Evolutionary conservation across 2,888 invertebrate genomes (phyloP).

Genomic region (Mythimna pallens): DNA sequence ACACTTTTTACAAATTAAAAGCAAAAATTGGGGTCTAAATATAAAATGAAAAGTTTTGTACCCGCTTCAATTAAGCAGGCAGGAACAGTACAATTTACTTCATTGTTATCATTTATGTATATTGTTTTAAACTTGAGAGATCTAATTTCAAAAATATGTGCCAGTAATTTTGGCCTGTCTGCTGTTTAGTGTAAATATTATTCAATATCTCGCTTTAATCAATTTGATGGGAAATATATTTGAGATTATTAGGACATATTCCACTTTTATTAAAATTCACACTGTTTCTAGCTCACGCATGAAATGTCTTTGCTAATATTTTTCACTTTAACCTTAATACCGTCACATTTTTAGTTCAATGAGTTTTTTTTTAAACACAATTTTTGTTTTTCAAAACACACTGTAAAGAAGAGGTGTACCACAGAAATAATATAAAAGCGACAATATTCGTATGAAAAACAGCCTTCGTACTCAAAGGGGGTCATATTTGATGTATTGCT

Average conservation of each 20-base stretch:
- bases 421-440: slow-evolving; percentile 48
- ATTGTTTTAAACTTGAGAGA: slow-evolving; percentile 21
- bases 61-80: slow-evolving; percentile 39
- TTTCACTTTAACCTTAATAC: background rate
- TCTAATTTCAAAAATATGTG: slow-evolving; percentile 22
- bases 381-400: slow-evolving; percentile 22
- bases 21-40: slow-evolving; percentile 6
- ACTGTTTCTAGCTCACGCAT: background rate
- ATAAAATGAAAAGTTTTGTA: slow-evolving; percentile 24
- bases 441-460: slow-evolving; percentile 48
- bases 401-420: slow-evolving; percentile 28
- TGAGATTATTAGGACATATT: background rate
- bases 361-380: slow-evolving; percentile 11
- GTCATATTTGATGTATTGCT: slow-evolving; percentile 70
- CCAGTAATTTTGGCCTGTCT: background rate
- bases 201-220: background rate
- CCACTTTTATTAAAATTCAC: background rate
- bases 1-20: slow-evolving; percentile 6
- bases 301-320: background rate
- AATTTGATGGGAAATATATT: background rate
- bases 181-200: background rate
- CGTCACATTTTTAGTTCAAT: background rate
- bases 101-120: slow-evolving; percentile 42
- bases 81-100: slow-evolving; percentile 43
- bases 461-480: slow-evolving; percentile 62